These are phyloP conservation scores for Procavia capensis DNA, from an alignment of 2,113 vertebrate species.

Conservation along the genomic window DNA sequence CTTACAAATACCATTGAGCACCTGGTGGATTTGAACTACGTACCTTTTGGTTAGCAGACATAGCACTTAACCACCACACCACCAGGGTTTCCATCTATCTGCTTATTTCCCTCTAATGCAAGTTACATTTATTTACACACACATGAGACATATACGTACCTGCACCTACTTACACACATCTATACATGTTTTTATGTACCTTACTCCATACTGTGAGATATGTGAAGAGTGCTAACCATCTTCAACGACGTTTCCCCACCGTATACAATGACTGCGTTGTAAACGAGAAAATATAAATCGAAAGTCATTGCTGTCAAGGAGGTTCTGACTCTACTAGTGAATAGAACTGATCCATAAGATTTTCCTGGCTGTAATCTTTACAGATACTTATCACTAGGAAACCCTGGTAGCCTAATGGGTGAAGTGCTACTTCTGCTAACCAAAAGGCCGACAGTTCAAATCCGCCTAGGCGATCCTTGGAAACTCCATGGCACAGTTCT, in stretches of 20 bases:
- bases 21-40: too few relatives aligned
- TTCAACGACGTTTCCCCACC: background rate
- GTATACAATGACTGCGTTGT: background rate
- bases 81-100: too few relatives aligned
- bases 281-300: background rate
- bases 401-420: too few relatives aligned
- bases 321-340: background rate
- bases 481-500: too few relatives aligned
- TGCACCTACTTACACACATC: too few relatives aligned
- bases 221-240: background rate
- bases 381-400: background rate
- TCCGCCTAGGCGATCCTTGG: too few relatives aligned
- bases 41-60: too few relatives aligned
- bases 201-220: background rate
- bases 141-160: background rate
- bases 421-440: too few relatives aligned
- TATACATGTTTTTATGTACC: background rate
- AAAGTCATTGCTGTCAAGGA: background rate
- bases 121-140: too few relatives aligned
- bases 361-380: background rate
- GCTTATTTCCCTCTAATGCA: background rate
- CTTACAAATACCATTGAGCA: too few relatives aligned
- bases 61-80: too few relatives aligned
- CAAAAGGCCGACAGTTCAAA: too few relatives aligned
- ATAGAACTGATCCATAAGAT: background rate